Conservation (phyloP, 2,888 invertebrate species). For the Xestia sexstrigata region DNA sequence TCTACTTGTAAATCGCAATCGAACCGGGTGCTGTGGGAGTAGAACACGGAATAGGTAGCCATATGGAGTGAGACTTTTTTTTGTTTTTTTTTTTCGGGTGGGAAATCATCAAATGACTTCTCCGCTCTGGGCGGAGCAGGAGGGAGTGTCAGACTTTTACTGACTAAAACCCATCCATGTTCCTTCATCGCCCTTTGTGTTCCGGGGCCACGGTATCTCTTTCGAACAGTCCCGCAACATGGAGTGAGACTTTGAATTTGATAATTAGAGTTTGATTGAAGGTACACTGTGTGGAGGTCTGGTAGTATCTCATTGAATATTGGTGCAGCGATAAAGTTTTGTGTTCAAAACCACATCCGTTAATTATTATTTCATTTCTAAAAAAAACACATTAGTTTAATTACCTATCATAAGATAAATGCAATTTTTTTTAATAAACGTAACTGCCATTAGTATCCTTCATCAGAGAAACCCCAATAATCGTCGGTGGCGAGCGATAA, state of each 20-base stretch:
- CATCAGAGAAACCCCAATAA: neutral
- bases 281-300: neutral
- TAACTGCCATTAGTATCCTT: neutral
- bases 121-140: too few species aligned
- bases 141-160: too few species aligned
- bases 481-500: neutral
- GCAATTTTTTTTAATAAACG: neutral
- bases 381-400: neutral
- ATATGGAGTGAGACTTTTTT: neutral
- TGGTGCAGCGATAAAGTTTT: neutral
- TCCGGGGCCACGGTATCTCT: too few species aligned
- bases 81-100: too few species aligned
- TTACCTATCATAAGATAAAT: neutral
- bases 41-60: constrained; percentile 62
- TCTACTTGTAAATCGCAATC: constrained; percentile 74
- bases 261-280: too few species aligned
- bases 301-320: neutral
- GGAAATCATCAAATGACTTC: too few species aligned
- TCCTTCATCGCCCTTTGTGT: too few species aligned
- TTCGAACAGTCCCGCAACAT: too few species aligned
- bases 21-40: constrained; percentile 76
- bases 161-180: too few species aligned
- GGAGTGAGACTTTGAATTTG: neutral
- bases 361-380: neutral
- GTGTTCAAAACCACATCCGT: neutral